A percentile compares a stretch with the other conserved stretches of the same genome.
Conservation (phyloP, 2,113 vertebrate genomes). For the Uria lomvia region DNA sequence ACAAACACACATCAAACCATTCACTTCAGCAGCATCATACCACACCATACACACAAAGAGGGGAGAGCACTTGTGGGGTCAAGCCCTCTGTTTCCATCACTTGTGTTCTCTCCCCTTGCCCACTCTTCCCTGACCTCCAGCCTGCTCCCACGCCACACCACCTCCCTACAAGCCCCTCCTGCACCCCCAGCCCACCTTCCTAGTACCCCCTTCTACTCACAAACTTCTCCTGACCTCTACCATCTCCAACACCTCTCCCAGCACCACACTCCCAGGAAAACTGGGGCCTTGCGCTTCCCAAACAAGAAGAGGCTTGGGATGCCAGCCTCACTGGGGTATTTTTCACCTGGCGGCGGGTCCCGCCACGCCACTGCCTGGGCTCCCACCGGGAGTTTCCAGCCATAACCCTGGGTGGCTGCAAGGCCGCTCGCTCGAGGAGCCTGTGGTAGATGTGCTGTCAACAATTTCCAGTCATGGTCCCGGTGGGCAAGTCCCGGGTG, state of each 20-base stretch:
- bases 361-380: not conserved
- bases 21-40: not conserved
- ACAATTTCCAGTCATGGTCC: not conserved
- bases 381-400: not conserved
- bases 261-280: not conserved
- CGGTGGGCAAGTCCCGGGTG: not conserved
- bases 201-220: not conserved
- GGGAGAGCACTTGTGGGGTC: fast-evolving
- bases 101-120: not conserved
- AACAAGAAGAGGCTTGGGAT: not conserved
- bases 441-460: not conserved
- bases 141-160: not conserved
- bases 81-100: not conserved
- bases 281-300: not conserved
- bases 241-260: too few species aligned
- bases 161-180: not conserved
- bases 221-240: not conserved
- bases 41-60: fast-evolving
- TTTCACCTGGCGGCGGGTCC: not conserved
- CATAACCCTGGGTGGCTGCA: not conserved
- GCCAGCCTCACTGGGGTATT: not conserved
- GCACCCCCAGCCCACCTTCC: not conserved
- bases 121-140: not conserved
- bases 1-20: not conserved
- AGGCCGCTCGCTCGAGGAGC: not conserved